These are phyloP conservation scores for Drosophila asahinai DNA, from an alignment of 1,140 invertebrate genomes.

Conservation along the genomic window DNA sequence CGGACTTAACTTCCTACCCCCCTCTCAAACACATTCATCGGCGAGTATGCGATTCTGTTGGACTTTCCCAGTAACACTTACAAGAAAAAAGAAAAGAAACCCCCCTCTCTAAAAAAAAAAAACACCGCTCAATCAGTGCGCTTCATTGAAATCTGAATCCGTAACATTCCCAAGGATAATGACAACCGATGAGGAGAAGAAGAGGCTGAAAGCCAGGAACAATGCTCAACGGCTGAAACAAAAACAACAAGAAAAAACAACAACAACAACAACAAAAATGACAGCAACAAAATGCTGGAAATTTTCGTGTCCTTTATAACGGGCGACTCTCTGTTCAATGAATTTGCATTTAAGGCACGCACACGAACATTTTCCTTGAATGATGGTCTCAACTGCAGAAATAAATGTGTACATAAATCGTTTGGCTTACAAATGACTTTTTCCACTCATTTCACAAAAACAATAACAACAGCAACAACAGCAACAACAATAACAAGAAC, in stretches of 20 bases:
- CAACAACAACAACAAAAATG: slow-evolving; percentile 20
- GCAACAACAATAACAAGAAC: slow-evolving; percentile 20
- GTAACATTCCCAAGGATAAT: slow-evolving; percentile 55
- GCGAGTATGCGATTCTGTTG: slow-evolving; percentile 27
- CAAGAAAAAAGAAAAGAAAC: neutral
- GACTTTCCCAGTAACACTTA: slow-evolving; percentile 8
- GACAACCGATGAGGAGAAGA: slow-evolving; percentile 13
- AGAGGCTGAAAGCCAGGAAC: slow-evolving; percentile 20
- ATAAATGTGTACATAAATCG: slow-evolving; percentile 80
- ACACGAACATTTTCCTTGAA: slow-evolving; percentile 81
- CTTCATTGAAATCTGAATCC: slow-evolving; percentile 40
- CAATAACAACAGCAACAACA: slow-evolving; percentile 39
- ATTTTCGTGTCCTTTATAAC: slow-evolving; percentile 70
- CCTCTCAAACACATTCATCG: slow-evolving; percentile 31
- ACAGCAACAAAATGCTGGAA: slow-evolving; percentile 49
- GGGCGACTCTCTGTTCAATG: slow-evolving; percentile 76
- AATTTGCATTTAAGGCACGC: slow-evolving; percentile 81
- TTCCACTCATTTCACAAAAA: slow-evolving; percentile 81
- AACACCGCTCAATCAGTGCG: slow-evolving; percentile 26
- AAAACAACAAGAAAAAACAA: neutral
- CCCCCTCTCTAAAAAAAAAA: slow-evolving; percentile 10
- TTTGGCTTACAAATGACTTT: slow-evolving; percentile 81
- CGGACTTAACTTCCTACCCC: slow-evolving; percentile 10
- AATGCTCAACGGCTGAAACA: slow-evolving; percentile 10
- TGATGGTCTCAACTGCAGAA: slow-evolving; percentile 83